Percentiles rank a stretch among this genome's conserved stretches.
phyloP scores from a whole-genome alignment of 2,113 vertebrate species.

The Lepisosteus oculatus region DNA sequence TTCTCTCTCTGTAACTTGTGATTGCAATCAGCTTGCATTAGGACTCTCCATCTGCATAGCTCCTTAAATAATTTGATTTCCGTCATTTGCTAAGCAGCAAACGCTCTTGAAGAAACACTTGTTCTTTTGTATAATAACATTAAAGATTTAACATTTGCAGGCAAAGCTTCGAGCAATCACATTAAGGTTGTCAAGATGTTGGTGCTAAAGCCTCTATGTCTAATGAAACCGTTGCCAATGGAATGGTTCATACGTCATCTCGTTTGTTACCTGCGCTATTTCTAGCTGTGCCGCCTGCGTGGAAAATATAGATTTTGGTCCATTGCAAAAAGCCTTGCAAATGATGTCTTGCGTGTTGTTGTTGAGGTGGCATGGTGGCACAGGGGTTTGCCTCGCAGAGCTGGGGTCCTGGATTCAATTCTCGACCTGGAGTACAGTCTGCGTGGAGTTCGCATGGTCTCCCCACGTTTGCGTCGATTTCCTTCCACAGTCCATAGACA shows the following conservation, averaged over 20 bases:
- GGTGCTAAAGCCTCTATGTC: neutral
- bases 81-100: constrained; percentile 4
- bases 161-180: neutral
- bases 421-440: too few species aligned
- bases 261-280: too few species aligned
- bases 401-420: too few species aligned
- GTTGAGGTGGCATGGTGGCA: too few species aligned
- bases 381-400: too few species aligned
- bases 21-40: constrained; percentile 28
- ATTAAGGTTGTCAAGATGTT: neutral
- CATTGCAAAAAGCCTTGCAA: too few species aligned
- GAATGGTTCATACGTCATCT: neutral
- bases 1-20: constrained; percentile 4
- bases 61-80: constrained; percentile 7
- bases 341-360: too few species aligned
- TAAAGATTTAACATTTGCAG: constrained; percentile 1
- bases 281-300: too few species aligned
- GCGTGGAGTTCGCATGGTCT: too few species aligned
- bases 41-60: neutral
- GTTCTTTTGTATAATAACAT: neutral
- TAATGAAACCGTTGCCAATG: neutral
- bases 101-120: neutral
- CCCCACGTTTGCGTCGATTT: too few species aligned
- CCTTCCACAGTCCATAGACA: too few species aligned
- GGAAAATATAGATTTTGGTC: too few species aligned